Conservation (phyloP, 2,888 invertebrate species). For the Carterocephalus palaemon region DNA sequence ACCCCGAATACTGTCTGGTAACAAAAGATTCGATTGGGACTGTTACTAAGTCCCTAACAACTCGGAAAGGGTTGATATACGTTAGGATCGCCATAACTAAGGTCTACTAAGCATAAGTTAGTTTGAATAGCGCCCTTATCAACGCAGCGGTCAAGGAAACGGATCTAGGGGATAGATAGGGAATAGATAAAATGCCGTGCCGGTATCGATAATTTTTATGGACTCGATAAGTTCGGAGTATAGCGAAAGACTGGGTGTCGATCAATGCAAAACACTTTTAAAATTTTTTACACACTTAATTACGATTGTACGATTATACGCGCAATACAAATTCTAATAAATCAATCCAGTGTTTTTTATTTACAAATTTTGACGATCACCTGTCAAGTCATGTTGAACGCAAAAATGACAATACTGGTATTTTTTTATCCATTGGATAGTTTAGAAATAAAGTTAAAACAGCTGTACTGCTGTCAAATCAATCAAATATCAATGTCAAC, state of each 20-base stretch:
- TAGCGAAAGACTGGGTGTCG: background rate
- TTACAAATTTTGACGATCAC: too few species aligned
- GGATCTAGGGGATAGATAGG: constrained; percentile 45
- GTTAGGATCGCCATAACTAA: constrained; percentile 32
- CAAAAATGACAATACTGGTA: too few species aligned
- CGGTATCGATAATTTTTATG: constrained; percentile 23
- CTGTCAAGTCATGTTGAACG: too few species aligned
- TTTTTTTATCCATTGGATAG: too few species aligned
- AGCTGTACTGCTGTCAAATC: too few species aligned
- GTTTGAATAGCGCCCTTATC: constrained; percentile 33
- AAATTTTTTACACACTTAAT: too few species aligned
- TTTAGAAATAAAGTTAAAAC: too few species aligned
- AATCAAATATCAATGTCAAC: too few species aligned
- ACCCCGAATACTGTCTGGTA: constrained; percentile 75
- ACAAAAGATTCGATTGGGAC: constrained; percentile 62
- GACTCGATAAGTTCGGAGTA: constrained; percentile 1
- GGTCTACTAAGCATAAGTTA: constrained; percentile 11
- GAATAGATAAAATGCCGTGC: constrained; percentile 57
- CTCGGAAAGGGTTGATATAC: constrained; percentile 58
- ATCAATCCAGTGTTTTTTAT: too few species aligned
- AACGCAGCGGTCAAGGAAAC: constrained; percentile 44
- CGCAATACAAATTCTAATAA: too few species aligned
- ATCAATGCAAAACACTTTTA: too few species aligned
- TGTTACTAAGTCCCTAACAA: constrained; percentile 55
- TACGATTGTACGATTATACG: too few species aligned